Conservation (phyloP, 2,888 invertebrate species). For the Nephrotoma flavescens region DNA sequence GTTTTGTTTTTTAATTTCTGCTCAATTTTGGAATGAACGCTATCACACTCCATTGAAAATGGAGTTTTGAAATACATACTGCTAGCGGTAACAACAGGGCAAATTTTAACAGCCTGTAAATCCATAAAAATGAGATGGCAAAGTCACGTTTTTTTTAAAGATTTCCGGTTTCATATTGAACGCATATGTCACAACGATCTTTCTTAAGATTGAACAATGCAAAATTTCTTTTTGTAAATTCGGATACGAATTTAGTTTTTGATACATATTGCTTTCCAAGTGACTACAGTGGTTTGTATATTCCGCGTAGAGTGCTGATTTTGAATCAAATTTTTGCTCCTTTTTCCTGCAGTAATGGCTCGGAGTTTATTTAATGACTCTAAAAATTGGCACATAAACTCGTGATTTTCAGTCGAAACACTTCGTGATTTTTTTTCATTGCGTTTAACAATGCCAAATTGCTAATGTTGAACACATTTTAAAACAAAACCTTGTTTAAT, state of each 20-base stretch:
- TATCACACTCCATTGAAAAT: slow-evolving; percentile 6
- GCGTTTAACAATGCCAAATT: too few relatives aligned
- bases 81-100: background rate
- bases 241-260: background rate
- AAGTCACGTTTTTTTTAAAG: background rate
- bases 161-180: background rate
- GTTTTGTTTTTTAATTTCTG: slow-evolving; percentile 4
- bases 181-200: background rate
- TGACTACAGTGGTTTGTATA: background rate
- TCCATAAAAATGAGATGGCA: background rate
- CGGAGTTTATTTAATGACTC: background rate
- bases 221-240: background rate
- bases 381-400: background rate
- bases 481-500: too few relatives aligned
- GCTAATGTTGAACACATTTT: too few relatives aligned
- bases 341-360: background rate
- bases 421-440: too few relatives aligned
- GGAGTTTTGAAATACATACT: background rate
- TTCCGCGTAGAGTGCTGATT: background rate
- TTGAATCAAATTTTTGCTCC: background rate
- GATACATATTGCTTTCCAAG: background rate
- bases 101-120: background rate
- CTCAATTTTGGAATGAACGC: slow-evolving; percentile 6
- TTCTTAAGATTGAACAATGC: background rate
- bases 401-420: too few relatives aligned